Evolutionary conservation across 2,797 vertebrate genomes (phyloP).

Genomic region (Lophius americanus): DNA sequence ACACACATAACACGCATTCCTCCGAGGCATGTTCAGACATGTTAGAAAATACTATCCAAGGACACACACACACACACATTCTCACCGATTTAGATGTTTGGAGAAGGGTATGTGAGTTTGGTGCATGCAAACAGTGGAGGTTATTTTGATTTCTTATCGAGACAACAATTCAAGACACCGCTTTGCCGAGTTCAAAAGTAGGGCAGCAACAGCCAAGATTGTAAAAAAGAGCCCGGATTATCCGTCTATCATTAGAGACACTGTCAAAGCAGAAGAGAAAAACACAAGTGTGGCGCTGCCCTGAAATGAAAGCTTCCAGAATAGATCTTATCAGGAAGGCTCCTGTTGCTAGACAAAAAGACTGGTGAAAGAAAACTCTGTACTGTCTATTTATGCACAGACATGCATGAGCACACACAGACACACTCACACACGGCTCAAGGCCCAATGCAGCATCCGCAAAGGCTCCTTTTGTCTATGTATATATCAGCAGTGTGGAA

Average conservation of each 20-base stretch:
- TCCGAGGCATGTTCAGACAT: conserved; percentile 66
- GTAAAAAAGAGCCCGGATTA: conserved; percentile 26
- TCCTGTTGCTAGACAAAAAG: conserved; percentile 52
- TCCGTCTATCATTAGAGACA: conserved; percentile 49
- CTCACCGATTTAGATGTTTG: conserved; percentile 29
- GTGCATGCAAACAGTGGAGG: not conserved
- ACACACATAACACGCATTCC: conserved; percentile 62
- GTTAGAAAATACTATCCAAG: conserved; percentile 37
- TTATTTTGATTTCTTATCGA: too few relatives aligned
- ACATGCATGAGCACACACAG: conserved; percentile 8
- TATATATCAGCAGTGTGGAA: conserved; percentile 54
- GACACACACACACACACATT: conserved; percentile 37
- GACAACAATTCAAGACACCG: conserved; percentile 13
- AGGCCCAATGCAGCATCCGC: conserved; percentile 37
- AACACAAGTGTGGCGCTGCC: conserved; percentile 33
- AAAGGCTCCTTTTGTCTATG: conserved; percentile 50
- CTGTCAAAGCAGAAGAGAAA: conserved; percentile 42
- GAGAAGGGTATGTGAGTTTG: conserved; percentile 27
- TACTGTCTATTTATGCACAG: conserved; percentile 53
- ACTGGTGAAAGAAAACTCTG: conserved; percentile 50
- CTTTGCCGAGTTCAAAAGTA: conserved; percentile 30
- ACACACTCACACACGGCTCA: conserved; percentile 22
- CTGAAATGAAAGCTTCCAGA: conserved; percentile 58
- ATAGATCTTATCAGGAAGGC: conserved; percentile 68
- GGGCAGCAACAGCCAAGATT: conserved; percentile 46